phyloP scores from a whole-genome alignment of 1,140 invertebrate species.

The Drosophila virilis region DNA sequence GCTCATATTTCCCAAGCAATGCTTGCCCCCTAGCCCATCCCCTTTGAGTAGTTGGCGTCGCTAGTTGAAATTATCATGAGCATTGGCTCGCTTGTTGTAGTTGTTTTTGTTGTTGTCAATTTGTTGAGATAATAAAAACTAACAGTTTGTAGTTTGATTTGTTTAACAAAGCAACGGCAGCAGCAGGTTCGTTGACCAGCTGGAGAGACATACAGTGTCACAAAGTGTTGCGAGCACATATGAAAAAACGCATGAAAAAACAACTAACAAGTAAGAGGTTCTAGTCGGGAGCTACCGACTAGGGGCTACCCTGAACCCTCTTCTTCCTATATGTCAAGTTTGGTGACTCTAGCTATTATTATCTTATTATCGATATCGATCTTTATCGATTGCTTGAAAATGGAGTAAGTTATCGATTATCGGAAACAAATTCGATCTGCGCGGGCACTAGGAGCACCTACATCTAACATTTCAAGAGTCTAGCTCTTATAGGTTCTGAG shows the following conservation, averaged over 20 bases:
- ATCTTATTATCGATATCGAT: no score
- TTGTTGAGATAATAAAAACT: slow-evolving; percentile 65
- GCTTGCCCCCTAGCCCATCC: neutral
- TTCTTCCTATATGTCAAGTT: no score
- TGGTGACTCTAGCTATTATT: no score
- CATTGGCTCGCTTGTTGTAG: slow-evolving; percentile 26
- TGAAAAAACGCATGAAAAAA: slow-evolving; percentile 6
- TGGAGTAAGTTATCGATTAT: no score
- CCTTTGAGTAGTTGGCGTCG: slow-evolving; percentile 22
- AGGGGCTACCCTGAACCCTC: no score
- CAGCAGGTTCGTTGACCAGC: slow-evolving; percentile 64
- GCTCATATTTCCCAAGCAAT: slow-evolving; percentile 24
- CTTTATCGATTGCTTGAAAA: no score
- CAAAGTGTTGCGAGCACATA: slow-evolving; percentile 21
- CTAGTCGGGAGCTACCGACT: no score
- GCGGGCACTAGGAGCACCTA: no score
- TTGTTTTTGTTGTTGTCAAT: slow-evolving; percentile 50
- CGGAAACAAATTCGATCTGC: no score
- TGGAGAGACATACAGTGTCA: slow-evolving; percentile 37
- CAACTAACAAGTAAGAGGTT: no score
- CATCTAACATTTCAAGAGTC: no score
- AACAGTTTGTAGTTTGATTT: slow-evolving; percentile 55
- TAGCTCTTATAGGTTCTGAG: no score
- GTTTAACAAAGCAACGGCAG: slow-evolving; percentile 43
- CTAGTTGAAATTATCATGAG: slow-evolving; percentile 38